Evolutionary conservation across 2,797 vertebrate genomes (phyloP).

Genomic region (Eupleurogrammus muticus): DNA sequence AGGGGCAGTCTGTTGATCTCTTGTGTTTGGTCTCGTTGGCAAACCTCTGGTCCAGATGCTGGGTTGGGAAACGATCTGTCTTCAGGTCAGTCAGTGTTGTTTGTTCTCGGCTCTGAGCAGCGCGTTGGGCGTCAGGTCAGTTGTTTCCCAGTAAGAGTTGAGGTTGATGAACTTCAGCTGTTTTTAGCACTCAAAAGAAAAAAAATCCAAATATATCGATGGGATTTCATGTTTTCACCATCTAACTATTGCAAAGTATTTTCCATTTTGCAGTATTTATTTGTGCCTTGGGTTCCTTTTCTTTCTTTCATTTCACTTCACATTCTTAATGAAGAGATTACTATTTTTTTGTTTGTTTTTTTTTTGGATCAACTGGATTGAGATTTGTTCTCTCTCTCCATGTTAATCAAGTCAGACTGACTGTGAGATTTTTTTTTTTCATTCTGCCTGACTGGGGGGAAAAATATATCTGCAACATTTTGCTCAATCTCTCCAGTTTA

Average conservation of each 20-base stretch:
- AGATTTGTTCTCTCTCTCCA: constrained; percentile 32
- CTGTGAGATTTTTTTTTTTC: constrained; percentile 36
- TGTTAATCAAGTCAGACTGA: constrained; percentile 20
- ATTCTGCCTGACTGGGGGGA: constrained; percentile 3
- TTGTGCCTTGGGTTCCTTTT: constrained; percentile 81
- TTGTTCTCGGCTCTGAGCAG: background rate
- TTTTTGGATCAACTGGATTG: constrained; percentile 55
- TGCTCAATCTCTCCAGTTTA: background rate
- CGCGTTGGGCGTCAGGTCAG: background rate
- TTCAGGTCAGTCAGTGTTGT: constrained; percentile 10
- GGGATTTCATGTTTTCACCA: constrained; percentile 24
- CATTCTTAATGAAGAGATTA: constrained; percentile 67
- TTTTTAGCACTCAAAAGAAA: constrained; percentile 9
- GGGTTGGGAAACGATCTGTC: background rate
- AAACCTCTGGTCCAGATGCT: constrained; percentile 15
- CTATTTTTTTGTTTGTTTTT: constrained; percentile 22
- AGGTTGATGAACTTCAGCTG: constrained; percentile 5
- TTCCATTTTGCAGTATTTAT: constrained; percentile 81
- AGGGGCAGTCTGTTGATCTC: background rate
- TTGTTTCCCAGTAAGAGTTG: background rate
- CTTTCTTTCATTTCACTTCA: constrained; percentile 40
- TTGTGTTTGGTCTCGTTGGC: background rate
- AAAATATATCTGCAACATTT: background rate
- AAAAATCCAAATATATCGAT: constrained; percentile 7
- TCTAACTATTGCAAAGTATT: constrained; percentile 56